Percentiles rank a stretch among this genome's conserved stretches.
Evolutionary conservation across 2,888 invertebrate species (phyloP).

Genomic region (Tinea pellionella): DNA sequence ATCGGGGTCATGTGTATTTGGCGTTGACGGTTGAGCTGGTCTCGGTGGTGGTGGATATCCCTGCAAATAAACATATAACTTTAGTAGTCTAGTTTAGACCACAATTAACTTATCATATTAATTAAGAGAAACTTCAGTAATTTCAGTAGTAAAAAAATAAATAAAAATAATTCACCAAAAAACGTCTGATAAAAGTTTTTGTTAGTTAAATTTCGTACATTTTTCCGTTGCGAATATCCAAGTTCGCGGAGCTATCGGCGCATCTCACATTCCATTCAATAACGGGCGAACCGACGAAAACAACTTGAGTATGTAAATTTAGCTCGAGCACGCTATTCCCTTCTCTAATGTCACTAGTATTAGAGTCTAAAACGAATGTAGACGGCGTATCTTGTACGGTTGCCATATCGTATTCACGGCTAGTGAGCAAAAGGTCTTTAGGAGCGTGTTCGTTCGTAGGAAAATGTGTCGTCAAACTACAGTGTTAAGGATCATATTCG

Average conservation of each 20-base stretch:
- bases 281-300: constrained; percentile 17
- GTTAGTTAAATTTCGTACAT: constrained; percentile 1
- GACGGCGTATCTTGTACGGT: constrained; percentile 15
- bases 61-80: constrained; percentile 39
- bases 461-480: background rate
- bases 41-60: constrained; percentile 78
- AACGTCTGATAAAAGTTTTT: constrained; percentile 2
- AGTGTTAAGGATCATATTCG: background rate
- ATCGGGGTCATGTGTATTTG: constrained; percentile 82
- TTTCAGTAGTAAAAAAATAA: background rate
- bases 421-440: background rate
- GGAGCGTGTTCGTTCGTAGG: background rate
- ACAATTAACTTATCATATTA: too few species aligned
- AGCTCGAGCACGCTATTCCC: background rate
- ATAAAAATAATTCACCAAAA: background rate
- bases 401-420: constrained; percentile 15
- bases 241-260: constrained; percentile 15
- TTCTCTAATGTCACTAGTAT: constrained; percentile 4
- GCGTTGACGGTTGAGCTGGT: constrained; percentile 80
- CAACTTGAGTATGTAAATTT: constrained; percentile 16
- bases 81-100: too few species aligned
- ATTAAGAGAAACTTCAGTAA: too few species aligned
- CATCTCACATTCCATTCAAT: constrained; percentile 19
- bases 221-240: constrained; percentile 9
- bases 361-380: constrained; percentile 11